phyloP scores from a whole-genome alignment of 2,888 invertebrate species.

The Tholera decimalis region DNA sequence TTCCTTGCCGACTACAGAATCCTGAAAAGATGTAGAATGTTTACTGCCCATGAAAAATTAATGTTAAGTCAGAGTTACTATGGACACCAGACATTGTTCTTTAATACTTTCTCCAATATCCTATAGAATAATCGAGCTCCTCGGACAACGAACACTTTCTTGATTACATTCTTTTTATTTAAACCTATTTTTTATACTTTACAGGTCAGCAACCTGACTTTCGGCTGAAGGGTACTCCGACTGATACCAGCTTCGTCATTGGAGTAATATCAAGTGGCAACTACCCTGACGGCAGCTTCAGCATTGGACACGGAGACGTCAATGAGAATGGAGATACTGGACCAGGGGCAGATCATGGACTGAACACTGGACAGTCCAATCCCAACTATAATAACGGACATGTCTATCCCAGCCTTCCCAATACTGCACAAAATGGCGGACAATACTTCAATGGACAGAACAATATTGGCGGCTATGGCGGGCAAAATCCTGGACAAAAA shows the following conservation, averaged over 20 bases:
- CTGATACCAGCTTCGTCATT: constrained; percentile 32
- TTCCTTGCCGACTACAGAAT: too few species aligned
- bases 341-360: constrained; percentile 18
- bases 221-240: constrained; percentile 23
- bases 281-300: constrained; percentile 40
- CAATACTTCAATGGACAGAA: constrained; percentile 23
- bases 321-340: neutral
- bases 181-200: constrained; percentile 4
- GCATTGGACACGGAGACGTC: constrained; percentile 32
- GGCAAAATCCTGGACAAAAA: constrained; percentile 24
- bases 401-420: constrained; percentile 9
- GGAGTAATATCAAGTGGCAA: constrained; percentile 29
- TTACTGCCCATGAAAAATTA: too few species aligned
- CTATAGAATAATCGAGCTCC: too few species aligned
- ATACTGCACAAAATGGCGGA: constrained; percentile 7
- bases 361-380: neutral
- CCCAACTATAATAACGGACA: constrained; percentile 4
- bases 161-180: neutral
- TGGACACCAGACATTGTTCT: too few species aligned
- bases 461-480: constrained; percentile 13
- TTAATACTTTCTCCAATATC: too few species aligned
- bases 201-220: constrained; percentile 30
- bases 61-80: too few species aligned
- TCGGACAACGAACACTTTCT: too few species aligned
- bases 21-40: too few species aligned